Evolutionary conservation across 1,140 invertebrate genomes (phyloP).

Genomic region (Hirudo medicinalis): DNA sequence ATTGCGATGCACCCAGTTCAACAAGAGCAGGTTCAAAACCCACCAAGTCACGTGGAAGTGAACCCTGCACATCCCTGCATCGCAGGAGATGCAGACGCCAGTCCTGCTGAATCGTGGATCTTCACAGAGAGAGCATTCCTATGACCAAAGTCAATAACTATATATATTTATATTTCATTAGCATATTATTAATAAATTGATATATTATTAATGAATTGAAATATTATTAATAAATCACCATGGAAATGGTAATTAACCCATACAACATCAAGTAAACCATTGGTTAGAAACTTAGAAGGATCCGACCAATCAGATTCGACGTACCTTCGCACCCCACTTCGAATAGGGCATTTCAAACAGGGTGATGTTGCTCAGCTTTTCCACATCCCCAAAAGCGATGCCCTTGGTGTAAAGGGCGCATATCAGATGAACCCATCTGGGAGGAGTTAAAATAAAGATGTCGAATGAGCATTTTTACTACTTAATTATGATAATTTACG

Average conservation of each 20-base stretch:
- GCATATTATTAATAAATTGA: too few species aligned
- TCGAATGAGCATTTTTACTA: background rate
- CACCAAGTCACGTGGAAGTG: conserved; percentile 95
- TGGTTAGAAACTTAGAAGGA: too few species aligned
- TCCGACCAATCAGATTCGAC: conserved; percentile 6
- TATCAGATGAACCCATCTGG: conserved; percentile 85
- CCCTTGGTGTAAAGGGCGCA: conserved; percentile 91
- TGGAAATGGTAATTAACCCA: too few species aligned
- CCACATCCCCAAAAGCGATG: conserved; percentile 88
- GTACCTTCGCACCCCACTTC: conserved; percentile 74
- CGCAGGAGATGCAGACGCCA: conserved; percentile 87
- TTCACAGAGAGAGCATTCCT: conserved; percentile 56
- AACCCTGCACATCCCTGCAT: conserved; percentile 90
- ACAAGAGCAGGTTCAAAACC: too few species aligned
- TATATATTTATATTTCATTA: too few species aligned
- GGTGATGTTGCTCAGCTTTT: conserved; percentile 50
- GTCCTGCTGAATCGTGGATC: conserved; percentile 71
- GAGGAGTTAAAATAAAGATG: conserved; percentile 20
- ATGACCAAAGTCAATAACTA: background rate
- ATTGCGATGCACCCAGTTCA: too few species aligned
- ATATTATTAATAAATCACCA: background rate
- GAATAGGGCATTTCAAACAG: conserved; percentile 89
- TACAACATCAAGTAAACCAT: too few species aligned
- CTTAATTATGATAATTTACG: background rate
- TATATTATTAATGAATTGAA: background rate